Evolutionary conservation across 2,797 vertebrate genomes (phyloP).

Genomic region (Characodon lateralis): DNA sequence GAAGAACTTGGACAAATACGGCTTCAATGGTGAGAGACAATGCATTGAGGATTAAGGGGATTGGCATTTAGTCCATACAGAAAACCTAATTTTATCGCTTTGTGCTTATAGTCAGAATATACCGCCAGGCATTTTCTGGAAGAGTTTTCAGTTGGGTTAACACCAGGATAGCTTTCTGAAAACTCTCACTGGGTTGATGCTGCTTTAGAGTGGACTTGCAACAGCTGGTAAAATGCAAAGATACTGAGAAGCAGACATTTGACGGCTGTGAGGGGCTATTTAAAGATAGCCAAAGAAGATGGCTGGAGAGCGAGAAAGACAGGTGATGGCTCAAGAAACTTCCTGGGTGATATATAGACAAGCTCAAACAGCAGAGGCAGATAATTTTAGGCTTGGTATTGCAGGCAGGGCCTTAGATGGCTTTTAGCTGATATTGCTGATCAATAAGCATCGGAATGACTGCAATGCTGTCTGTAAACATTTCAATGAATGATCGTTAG

Average conservation of each 20-base stretch:
- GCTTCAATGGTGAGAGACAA: conserved; percentile 86
- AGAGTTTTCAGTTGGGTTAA: conserved; percentile 12
- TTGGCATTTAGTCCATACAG: conserved; percentile 13
- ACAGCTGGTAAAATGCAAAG: conserved; percentile 77
- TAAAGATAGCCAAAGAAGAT: conserved; percentile 77
- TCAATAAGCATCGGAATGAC: conserved; percentile 55
- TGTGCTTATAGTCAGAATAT: conserved; percentile 22
- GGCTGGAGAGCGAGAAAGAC: conserved; percentile 76
- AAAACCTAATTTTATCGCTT: conserved; percentile 17
- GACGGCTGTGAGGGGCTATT: conserved; percentile 78
- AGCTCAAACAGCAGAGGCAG: conserved; percentile 62
- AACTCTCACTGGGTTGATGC: conserved; percentile 23
- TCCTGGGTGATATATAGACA: conserved; percentile 78
- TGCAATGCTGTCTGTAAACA: neutral
- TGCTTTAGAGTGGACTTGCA: conserved; percentile 65
- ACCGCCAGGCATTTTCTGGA: conserved; percentile 3
- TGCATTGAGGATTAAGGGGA: conserved; percentile 34
- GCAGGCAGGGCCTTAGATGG: conserved; percentile 59
- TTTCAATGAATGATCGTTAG: conserved; percentile 1
- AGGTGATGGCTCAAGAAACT: conserved; percentile 81
- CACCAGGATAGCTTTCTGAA: conserved; percentile 18
- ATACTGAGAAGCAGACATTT: conserved; percentile 77
- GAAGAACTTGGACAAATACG: conserved; percentile 87
- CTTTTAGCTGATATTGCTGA: conserved; percentile 44
- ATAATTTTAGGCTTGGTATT: conserved; percentile 71